Percentiles rank a stretch among this genome's conserved stretches.
phyloP scores from a whole-genome alignment of 2,888 invertebrate species.

The Apoda limacodes region DNA sequence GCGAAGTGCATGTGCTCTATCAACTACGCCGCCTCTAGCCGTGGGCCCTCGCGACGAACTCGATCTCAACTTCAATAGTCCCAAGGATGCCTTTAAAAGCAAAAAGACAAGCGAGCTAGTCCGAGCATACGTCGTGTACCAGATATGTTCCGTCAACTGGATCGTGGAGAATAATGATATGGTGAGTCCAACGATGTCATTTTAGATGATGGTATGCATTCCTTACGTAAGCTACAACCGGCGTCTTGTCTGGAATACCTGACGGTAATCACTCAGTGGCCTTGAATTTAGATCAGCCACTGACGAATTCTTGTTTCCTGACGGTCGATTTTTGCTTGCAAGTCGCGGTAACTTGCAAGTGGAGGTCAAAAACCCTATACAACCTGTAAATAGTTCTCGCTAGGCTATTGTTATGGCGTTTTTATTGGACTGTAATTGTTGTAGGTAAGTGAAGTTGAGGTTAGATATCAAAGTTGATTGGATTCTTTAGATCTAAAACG shows the following conservation, averaged over 20 bases:
- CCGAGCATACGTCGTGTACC: conserved; percentile 91
- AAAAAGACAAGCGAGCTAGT: conserved; percentile 94
- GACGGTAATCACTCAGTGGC: no score
- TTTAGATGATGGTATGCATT: conserved; percentile 38
- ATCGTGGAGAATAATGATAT: conserved; percentile 93
- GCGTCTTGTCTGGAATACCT: conserved; percentile 22
- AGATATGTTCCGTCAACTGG: conserved; percentile 87
- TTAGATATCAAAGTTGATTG: no score
- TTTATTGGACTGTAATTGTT: no score
- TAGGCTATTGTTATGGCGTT: no score
- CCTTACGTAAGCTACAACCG: conserved; percentile 46
- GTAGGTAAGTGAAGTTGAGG: no score
- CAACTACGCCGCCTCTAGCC: conserved; percentile 29
- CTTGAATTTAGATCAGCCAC: conserved; percentile 29
- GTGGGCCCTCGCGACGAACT: conserved; percentile 77
- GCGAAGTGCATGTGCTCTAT: conserved; percentile 40
- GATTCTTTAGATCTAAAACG: no score
- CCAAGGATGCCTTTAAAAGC: conserved; percentile 92
- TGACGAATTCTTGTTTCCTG: no score
- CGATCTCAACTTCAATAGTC: conserved; percentile 89
- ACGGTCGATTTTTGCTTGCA: no score
- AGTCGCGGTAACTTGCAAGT: no score
- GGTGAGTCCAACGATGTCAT: conserved; percentile 73
- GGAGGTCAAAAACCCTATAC: no score
- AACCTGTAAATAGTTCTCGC: no score